Evolutionary conservation across 2,113 vertebrate genomes (phyloP).

Genomic region (Muntiacus reevesi): DNA sequence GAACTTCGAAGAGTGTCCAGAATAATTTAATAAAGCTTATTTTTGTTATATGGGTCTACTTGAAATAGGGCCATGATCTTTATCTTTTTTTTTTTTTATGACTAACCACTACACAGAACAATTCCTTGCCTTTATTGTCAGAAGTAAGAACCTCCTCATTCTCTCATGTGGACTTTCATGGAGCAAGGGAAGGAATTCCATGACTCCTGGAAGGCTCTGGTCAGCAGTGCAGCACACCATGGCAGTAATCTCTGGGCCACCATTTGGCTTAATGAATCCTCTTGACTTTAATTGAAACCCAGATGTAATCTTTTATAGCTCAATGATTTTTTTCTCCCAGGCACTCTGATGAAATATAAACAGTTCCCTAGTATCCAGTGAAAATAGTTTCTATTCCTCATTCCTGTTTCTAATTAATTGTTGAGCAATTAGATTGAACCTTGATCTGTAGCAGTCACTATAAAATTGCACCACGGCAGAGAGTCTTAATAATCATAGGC

Average conservation of each 20-base stretch:
- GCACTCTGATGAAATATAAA: conserved; percentile 76
- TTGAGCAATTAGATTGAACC: conserved; percentile 78
- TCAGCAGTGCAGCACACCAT: conserved; percentile 67
- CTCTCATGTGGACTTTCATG: conserved; percentile 56
- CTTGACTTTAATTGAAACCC: conserved; percentile 81
- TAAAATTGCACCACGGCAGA: conserved; percentile 72
- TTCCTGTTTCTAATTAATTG: conserved; percentile 81
- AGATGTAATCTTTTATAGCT: conserved; percentile 80
- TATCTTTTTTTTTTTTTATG: not conserved
- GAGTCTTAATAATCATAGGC: conserved; percentile 70
- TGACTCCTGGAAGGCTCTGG: conserved; percentile 71
- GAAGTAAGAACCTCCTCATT: conserved; percentile 51
- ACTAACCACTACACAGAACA: not conserved
- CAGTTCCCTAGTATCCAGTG: conserved; percentile 73
- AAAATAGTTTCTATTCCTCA: conserved; percentile 78
- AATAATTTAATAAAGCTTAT: conserved; percentile 8
- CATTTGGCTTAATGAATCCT: conserved; percentile 80
- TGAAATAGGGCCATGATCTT: not conserved
- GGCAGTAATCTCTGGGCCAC: conserved; percentile 76
- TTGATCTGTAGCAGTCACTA: conserved; percentile 78
- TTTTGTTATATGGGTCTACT: conserved; percentile 20
- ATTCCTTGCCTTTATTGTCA: conserved; percentile 41
- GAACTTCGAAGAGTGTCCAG: not conserved
- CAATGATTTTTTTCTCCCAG: conserved; percentile 78
- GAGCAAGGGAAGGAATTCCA: conserved; percentile 59